phyloP scores from a whole-genome alignment of 2,797 vertebrate species.

The Cebuella pygmaea region DNA sequence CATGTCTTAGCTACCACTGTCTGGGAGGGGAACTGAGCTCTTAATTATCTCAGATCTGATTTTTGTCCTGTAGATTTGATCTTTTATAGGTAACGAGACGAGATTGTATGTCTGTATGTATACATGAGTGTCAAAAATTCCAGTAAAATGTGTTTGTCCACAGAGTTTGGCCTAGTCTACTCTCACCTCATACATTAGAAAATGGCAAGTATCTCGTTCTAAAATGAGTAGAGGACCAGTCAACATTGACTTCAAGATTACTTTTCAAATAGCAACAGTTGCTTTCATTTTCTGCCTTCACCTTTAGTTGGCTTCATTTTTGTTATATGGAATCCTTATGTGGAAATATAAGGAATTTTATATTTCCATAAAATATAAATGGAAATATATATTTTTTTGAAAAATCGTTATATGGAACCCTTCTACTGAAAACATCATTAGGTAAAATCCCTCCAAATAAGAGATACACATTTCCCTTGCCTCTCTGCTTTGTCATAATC shows the following conservation, averaged over 20 bases:
- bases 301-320: not conserved
- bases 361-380: too few species aligned
- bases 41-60: not conserved
- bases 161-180: fast-evolving
- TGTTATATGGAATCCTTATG: not conserved
- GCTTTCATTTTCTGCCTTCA: not conserved
- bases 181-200: not conserved
- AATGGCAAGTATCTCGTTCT: not conserved
- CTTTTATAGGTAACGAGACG: not conserved
- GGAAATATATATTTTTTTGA: not conserved
- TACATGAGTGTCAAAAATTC: not conserved
- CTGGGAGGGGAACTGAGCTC: not conserved
- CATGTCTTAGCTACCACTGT: not conserved
- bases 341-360: too few species aligned
- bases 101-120: fast-evolving
- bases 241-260: not conserved
- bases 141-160: not conserved
- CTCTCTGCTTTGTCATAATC: not conserved
- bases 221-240: not conserved
- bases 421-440: not conserved
- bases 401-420: not conserved
- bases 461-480: not conserved
- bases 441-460: not conserved
- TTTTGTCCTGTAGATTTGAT: not conserved
- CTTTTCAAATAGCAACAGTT: not conserved